Evolutionary conservation across 1,140 invertebrate genomes (phyloP).

Genomic region (Meloidogyne exigua): DNA sequence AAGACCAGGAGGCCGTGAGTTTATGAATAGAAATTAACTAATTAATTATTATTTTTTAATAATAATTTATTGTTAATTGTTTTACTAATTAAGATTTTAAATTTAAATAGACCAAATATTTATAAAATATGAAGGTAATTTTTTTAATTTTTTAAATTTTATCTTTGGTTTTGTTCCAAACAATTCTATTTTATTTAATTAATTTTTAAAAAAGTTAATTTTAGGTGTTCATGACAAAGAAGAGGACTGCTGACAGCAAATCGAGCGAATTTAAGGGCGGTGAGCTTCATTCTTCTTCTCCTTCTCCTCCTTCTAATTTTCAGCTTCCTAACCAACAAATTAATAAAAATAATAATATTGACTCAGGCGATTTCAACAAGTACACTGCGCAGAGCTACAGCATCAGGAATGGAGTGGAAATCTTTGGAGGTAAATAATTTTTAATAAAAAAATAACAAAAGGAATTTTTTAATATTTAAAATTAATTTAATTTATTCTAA

Average conservation of each 20-base stretch:
- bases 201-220: neutral
- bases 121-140: too few species aligned
- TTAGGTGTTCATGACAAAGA: constrained; percentile 55
- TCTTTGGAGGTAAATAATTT: constrained; percentile 46
- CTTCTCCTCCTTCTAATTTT: constrained; percentile 3
- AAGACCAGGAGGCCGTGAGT: constrained; percentile 42
- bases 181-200: neutral
- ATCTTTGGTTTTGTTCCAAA: neutral
- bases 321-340: constrained; percentile 4
- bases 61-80: too few species aligned
- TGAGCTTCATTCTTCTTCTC: constrained; percentile 13
- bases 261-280: constrained; percentile 51
- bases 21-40: neutral
- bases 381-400: constrained; percentile 50
- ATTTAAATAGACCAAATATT: too few species aligned
- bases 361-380: constrained; percentile 45
- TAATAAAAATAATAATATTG: constrained; percentile 9
- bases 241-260: constrained; percentile 49
- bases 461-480: too few species aligned
- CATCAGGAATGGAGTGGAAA: constrained; percentile 50
- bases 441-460: too few species aligned
- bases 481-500: too few species aligned
- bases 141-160: too few species aligned
- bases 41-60: neutral
- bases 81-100: too few species aligned